Percentiles rank a stretch among this genome's conserved stretches.
Conservation (phyloP, 2,113 vertebrate genomes). For the Psammodynastes pulverulentus region DNA sequence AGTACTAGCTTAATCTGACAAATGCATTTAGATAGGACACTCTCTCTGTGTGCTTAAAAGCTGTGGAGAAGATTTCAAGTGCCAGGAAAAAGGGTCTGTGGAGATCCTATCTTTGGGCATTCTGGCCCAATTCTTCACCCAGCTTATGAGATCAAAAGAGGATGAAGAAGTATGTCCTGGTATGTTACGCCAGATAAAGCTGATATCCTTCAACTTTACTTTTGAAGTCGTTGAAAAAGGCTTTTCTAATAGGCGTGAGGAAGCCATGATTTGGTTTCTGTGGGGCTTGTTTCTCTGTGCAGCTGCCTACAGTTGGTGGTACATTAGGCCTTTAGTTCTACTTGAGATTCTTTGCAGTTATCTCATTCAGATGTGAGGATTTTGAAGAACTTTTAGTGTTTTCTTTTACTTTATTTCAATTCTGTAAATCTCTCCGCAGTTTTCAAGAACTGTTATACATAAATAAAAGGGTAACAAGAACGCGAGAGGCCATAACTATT, state of each 20-base stretch:
- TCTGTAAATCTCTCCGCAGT: background rate
- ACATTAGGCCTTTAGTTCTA: background rate
- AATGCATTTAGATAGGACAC: background rate
- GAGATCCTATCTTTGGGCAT: background rate
- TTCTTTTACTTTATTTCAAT: background rate
- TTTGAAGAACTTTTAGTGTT: background rate
- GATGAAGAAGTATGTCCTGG: background rate
- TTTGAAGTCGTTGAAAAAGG: background rate
- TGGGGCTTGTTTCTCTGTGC: background rate
- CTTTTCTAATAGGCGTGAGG: background rate
- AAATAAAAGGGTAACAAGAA: background rate
- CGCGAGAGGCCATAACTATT: background rate
- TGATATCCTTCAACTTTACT: background rate
- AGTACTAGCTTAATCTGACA: background rate
- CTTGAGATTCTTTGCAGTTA: background rate
- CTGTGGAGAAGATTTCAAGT: conserved; percentile 85
- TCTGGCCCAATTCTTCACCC: background rate
- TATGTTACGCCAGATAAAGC: background rate
- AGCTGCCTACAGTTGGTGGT: background rate
- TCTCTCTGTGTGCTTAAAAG: conserved; percentile 58
- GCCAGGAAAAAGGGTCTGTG: background rate
- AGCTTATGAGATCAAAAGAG: background rate
- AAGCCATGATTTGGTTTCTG: background rate
- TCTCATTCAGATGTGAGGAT: background rate
- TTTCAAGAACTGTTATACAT: background rate